These are phyloP conservation scores for Rhagonycha lutea DNA, from an alignment of 2,888 invertebrate species.

Conservation along the genomic window DNA sequence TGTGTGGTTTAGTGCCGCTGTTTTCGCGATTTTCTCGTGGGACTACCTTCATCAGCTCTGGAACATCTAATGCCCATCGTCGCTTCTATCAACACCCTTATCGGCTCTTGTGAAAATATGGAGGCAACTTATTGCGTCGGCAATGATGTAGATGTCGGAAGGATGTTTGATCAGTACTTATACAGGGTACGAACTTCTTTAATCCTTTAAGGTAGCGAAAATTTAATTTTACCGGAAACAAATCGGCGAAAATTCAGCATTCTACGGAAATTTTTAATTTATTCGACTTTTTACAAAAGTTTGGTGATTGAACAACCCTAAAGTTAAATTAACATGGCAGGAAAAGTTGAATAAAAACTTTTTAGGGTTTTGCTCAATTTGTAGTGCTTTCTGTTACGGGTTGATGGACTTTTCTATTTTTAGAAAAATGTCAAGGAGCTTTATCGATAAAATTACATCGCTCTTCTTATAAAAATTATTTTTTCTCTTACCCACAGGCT, in stretches of 20 bases:
- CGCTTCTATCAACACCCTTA: slow-evolving; percentile 58
- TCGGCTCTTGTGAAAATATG: slow-evolving; percentile 61
- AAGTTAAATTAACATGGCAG: slow-evolving; percentile 46
- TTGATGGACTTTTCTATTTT: slow-evolving; percentile 34
- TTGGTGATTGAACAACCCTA: slow-evolving; percentile 25
- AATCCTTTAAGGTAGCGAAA: slow-evolving; percentile 4
- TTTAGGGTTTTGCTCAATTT: slow-evolving; percentile 47
- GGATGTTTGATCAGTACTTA: slow-evolving; percentile 69
- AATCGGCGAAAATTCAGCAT: not conserved
- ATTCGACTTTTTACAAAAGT: slow-evolving; percentile 16
- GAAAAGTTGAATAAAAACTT: slow-evolving; percentile 44
- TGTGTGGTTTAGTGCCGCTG: slow-evolving; percentile 36
- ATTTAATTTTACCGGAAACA: slow-evolving; percentile 3
- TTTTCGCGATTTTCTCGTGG: slow-evolving; percentile 37
- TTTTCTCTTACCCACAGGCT: not conserved
- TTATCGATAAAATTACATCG: slow-evolving; percentile 1
- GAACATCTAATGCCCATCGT: slow-evolving; percentile 59
- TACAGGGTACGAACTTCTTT: slow-evolving; percentile 59
- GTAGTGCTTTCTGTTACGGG: slow-evolving; percentile 41
- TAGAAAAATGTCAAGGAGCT: slow-evolving; percentile 2
- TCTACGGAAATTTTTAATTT: not conserved
- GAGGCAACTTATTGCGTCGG: slow-evolving; percentile 68
- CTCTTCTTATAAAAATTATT: not conserved
- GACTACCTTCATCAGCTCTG: slow-evolving; percentile 52
- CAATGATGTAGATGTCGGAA: slow-evolving; percentile 63